A percentile compares a stretch with the other conserved stretches of the same genome.
phyloP scores from a whole-genome alignment of 1,140 invertebrate genomes.

The Theocolax elegans region DNA sequence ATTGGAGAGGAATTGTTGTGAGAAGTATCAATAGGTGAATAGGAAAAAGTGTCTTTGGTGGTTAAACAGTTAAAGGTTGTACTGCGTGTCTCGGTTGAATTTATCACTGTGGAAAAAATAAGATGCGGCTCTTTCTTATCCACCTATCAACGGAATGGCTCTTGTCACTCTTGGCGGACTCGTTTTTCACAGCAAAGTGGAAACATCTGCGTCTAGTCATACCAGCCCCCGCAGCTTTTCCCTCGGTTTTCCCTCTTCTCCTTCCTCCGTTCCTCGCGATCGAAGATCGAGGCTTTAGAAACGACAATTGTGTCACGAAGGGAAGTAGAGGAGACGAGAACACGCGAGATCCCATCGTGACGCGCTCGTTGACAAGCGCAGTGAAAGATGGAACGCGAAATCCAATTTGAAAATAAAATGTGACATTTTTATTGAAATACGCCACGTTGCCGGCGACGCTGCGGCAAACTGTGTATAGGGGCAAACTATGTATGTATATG shows the following conservation, averaged over 20 bases:
- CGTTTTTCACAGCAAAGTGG: conserved; percentile 19
- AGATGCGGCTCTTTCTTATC: conserved; percentile 1
- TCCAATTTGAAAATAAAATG: conserved; percentile 55
- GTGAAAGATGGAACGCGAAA: conserved; percentile 47
- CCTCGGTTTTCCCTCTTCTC: neutral
- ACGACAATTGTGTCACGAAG: conserved; percentile 14
- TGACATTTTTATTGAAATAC: conserved; percentile 56
- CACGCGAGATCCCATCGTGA: neutral
- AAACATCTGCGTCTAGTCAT: conserved; percentile 20
- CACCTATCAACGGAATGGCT: conserved; percentile 4
- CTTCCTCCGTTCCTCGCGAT: neutral
- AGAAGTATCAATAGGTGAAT: no score
- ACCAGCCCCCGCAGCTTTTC: neutral
- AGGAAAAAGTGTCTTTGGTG: no score
- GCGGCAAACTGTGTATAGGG: neutral
- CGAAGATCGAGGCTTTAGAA: conserved; percentile 26
- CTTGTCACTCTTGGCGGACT: conserved; percentile 17
- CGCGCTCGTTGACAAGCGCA: conserved; percentile 43
- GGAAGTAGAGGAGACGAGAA: conserved; percentile 8
- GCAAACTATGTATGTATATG: no score
- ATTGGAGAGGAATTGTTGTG: no score
- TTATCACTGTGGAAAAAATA: neutral
- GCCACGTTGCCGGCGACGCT: neutral
- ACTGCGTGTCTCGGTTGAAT: neutral
- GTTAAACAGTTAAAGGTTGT: neutral